Base-by-base conservation (phyloP, 2,888 invertebrate species). In the Parthenolecanium corni region DNA sequence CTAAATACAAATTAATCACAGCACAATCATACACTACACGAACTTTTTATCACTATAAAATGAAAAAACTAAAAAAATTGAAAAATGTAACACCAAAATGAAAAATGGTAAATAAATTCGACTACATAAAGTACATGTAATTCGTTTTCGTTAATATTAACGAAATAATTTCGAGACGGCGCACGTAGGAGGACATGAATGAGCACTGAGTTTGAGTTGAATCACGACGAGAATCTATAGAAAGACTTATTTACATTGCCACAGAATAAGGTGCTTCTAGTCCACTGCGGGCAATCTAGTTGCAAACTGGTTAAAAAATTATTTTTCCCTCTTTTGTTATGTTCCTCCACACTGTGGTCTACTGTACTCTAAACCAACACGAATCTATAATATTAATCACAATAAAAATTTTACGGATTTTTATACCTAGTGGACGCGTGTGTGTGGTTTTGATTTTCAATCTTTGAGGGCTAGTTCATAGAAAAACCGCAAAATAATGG, bases 241-340 rank as follows among this genome's bases (percentile, higher is more conserved):
- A 18, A 46, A 44, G 56, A 56, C 56, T 56, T 42, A 56, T 56
- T 56, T 56, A 56, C 56, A 56, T 56, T 56, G 42, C 25, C 23
- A 56, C 24, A 31, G 56, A 42, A 56, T 44, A 42, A 54, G 40
- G 24, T 46, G 56, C 44, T 46, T 56, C 56, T 46, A 56, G 56
- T 56, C 56, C 24, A 21, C 23, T 46, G 44, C 24, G 24, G 16
- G 25, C 42, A 42, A 56, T 56, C 56, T 25, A 56, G 56, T 56
- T 46, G 56, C 56, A 42, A 56, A 56, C 56, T 56, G 56, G 56
- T 56, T 56, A 25, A 56, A 56, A 56, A 31, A 44, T 56, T 14
- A 20, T 23, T 25, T 42, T 42, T 44, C 56, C 56, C 56, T 56
- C 56, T 56, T 56, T 42, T 56, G 44, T 44, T 25, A 18, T n/a